Evolutionary conservation across 2,797 vertebrate genomes (phyloP), one percentile per base, ranked within the genome.

Genomic region (Myotis findleyi): DNA sequence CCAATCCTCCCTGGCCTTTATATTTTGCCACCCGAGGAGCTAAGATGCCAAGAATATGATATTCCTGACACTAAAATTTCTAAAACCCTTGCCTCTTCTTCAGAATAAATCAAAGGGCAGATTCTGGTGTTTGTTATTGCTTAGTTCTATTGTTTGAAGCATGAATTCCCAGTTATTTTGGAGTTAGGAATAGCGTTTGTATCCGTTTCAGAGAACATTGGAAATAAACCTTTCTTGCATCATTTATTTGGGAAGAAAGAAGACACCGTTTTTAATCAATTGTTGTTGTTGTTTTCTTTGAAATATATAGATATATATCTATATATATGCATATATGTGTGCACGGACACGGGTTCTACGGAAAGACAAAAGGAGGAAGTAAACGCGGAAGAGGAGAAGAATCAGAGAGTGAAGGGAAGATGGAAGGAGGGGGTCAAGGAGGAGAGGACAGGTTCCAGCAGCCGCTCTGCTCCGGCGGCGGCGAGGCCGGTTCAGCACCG

Each of bases 401-500:
- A 51, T 11, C 44, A 5, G 76, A 27, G 11, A 16, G 36, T 2
- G 16, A 72, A 75, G 38, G 38, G 7, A 64, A 44, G 16, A 4
- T 0, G 13, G 81, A 7, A 71, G 38, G 75, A n/a, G 14, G 0
- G 27, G 3, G 7, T 16, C 0, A 7, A 16, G 16, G 38, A 25
- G 16, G 72, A 30, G 38, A 44, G 13, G 41, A 33, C 90, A 3
- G 64, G 55, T 20, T 9, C 4, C 68, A 0, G 14, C n/a, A 81
- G 77, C 64, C 77, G 41, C 0, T 62, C 27, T 3, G 66, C 20
- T 30, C 41, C 71, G 0, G 55, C 18, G 59, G 71, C 75, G 0
- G 27, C 0, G 25, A 1, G n/a, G 12, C n/a, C 1, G 41, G 0
- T 97, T 98, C 98, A 98, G 98, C 71, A 98, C 98, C 98, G 82